phyloP scores from a whole-genome alignment of 2,797 vertebrate genomes.

The Eutrigla gurnardus region DNA sequence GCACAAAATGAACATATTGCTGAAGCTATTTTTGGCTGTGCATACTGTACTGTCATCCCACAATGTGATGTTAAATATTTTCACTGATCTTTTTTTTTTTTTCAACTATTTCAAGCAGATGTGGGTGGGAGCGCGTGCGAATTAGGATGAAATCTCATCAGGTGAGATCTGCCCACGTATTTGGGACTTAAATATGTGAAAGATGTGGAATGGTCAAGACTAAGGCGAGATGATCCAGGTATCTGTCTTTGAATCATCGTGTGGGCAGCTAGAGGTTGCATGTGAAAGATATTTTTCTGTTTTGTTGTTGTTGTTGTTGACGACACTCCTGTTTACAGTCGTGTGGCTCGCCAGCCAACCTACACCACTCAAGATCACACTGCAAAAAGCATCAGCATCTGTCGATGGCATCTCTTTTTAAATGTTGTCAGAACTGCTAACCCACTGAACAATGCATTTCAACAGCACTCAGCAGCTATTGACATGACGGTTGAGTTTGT shows the following conservation, averaged over 20 bases:
- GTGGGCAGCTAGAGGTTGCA: constrained; percentile 34
- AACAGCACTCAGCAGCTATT: constrained; percentile 72
- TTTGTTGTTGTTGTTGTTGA: constrained; percentile 25
- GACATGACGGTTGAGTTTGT: constrained; percentile 46
- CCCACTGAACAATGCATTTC: constrained; percentile 58
- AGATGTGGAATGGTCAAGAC: constrained; percentile 17
- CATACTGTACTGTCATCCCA: constrained; percentile 36
- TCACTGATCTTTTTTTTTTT: constrained; percentile 17
- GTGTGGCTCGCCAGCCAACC: constrained; percentile 32
- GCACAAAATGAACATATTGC: constrained; percentile 56
- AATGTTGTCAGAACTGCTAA: constrained; percentile 35
- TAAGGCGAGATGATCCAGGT: constrained; percentile 17
- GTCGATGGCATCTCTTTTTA: constrained; percentile 53
- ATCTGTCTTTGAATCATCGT: constrained; percentile 44
- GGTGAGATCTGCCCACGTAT: constrained; percentile 27
- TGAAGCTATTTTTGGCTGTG: constrained; percentile 14
- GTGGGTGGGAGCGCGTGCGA: constrained; percentile 12
- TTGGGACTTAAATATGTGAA: constrained; percentile 21
- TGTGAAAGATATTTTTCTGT: constrained; percentile 21
- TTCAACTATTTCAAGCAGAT: constrained; percentile 34
- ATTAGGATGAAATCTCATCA: constrained; percentile 3
- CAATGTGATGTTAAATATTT: constrained; percentile 36
- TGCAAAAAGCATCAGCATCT: constrained; percentile 43
- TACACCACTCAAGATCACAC: constrained; percentile 37
- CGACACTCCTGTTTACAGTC: constrained; percentile 61